These are phyloP conservation scores for Apus apus DNA, from an alignment of 2,113 vertebrate species.

Conservation along the genomic window DNA sequence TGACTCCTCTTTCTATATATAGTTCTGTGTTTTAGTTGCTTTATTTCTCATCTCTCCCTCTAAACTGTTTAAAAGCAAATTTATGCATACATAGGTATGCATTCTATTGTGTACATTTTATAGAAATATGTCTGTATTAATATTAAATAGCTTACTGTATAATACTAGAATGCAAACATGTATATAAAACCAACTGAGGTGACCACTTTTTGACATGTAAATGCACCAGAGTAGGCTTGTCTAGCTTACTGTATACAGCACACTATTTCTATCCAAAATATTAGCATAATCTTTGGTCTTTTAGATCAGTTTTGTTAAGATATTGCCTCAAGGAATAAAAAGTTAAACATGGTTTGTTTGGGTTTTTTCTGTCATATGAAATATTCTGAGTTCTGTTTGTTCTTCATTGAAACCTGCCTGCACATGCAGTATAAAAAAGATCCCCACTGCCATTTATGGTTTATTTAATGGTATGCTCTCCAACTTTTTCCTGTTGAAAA, in stretches of 20 bases:
- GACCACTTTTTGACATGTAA: background rate
- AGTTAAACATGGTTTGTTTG: background rate
- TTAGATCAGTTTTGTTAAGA: background rate
- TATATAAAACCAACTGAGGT: background rate
- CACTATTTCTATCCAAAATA: background rate
- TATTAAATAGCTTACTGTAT: background rate
- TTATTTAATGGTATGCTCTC: background rate
- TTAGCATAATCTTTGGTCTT: background rate
- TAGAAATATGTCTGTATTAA: fast-evolving
- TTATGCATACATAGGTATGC: no score
- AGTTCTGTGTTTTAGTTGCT: background rate
- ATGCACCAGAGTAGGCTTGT: background rate
- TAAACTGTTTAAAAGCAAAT: background rate
- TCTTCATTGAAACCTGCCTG: background rate
- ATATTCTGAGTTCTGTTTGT: background rate
- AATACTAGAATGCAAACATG: background rate
- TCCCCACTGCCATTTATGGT: background rate
- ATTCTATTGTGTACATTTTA: background rate
- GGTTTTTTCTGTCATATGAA: background rate
- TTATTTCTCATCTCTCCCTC: background rate
- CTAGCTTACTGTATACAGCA: background rate
- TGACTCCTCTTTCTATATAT: background rate
- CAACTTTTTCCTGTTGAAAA: background rate
- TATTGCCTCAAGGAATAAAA: background rate
- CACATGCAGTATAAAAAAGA: background rate